phyloP scores from a whole-genome alignment of 2,113 vertebrate species.

The human (Homo sapiens) region DNA sequence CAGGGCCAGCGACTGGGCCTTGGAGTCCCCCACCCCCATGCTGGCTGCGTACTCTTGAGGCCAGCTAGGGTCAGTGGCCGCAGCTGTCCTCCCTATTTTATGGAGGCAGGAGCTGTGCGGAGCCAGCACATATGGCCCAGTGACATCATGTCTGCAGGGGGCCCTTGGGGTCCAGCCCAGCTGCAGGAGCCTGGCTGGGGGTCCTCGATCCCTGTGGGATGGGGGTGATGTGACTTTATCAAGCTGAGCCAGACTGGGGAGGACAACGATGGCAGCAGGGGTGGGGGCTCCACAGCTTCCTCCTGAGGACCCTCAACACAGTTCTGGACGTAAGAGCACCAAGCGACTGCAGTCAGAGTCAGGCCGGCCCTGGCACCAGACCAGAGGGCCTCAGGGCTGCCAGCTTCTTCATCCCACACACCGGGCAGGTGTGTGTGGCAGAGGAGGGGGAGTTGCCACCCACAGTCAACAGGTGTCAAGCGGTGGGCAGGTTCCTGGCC shows the following conservation, averaged over 20 bases:
- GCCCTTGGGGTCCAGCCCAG: conserved; percentile 70
- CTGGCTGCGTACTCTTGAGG: background rate
- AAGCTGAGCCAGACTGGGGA: background rate
- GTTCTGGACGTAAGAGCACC: fast-evolving
- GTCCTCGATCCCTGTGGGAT: background rate
- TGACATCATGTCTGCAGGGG: conserved; percentile 59
- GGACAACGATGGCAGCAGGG: no score
- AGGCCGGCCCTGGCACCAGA: background rate
- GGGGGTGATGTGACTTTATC: background rate
- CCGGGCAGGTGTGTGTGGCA: background rate
- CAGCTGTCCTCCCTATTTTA: background rate
- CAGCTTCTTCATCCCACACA: fast-evolving
- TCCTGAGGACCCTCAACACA: background rate
- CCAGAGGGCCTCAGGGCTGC: background rate
- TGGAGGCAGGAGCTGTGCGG: background rate
- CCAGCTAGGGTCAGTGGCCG: background rate
- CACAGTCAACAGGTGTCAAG: no score
- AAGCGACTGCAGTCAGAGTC: background rate
- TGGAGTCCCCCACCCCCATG: fast-evolving
- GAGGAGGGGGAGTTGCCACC: background rate
- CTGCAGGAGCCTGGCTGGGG: conserved; percentile 61
- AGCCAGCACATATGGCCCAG: conserved; percentile 17
- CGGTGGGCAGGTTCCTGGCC: fast-evolving
- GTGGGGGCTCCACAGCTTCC: background rate
- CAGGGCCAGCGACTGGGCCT: background rate